Conservation (phyloP, 2,888 invertebrate species). For the Tineola bisselliella region DNA sequence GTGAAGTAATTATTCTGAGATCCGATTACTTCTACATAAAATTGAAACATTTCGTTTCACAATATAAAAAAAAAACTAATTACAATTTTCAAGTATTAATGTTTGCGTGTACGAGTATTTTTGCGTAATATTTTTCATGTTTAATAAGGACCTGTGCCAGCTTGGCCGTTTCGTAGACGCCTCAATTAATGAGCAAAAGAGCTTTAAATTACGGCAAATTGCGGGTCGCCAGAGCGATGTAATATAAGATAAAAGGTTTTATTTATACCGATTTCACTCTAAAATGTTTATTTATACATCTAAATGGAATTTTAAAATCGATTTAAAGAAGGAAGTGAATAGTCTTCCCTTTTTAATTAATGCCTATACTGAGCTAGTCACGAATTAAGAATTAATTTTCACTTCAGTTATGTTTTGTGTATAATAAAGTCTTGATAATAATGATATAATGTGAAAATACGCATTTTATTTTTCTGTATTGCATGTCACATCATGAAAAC, state of each 20-base stretch:
- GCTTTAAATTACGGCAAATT: conserved; percentile 30
- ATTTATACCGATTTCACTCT: conserved; percentile 12
- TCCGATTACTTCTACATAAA: not conserved
- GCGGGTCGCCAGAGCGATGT: conserved; percentile 23
- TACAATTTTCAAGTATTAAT: no score
- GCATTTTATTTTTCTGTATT: not conserved
- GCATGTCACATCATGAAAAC: not conserved
- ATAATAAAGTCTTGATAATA: not conserved
- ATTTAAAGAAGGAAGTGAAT: no score
- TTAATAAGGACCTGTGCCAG: conserved; percentile 18
- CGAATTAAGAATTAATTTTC: no score
- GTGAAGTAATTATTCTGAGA: not conserved
- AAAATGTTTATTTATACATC: not conserved
- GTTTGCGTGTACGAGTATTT: no score
- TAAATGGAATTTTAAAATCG: no score
- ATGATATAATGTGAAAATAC: not conserved
- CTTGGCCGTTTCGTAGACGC: conserved; percentile 13
- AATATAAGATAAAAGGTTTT: conserved; percentile 25
- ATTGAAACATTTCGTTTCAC: no score
- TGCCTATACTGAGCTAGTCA: no score
- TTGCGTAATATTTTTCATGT: conserved; percentile 12
- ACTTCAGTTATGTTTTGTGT: no score
- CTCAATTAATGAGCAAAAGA: conserved; percentile 28
- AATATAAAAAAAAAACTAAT: no score
- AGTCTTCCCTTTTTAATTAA: no score